A percentile compares a stretch with the other conserved stretches of the same genome.
These are phyloP conservation scores for Epirrita christyi DNA, from an alignment of 2,888 invertebrate species.

Conservation along the genomic window DNA sequence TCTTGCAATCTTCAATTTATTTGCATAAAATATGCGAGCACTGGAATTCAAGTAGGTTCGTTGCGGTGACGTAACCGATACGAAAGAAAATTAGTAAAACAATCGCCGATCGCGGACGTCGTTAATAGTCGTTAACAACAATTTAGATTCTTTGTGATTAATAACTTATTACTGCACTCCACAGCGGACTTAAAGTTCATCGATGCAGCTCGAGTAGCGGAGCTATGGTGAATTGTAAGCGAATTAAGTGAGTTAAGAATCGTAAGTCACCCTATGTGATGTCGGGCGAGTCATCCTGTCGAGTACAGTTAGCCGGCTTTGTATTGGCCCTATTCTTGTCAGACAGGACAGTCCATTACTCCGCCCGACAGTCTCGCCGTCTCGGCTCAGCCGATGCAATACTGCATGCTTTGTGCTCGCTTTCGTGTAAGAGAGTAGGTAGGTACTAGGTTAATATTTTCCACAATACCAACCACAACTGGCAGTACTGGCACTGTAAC, in stretches of 20 bases:
- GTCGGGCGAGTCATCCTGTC: slow-evolving; percentile 70
- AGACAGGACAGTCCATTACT: slow-evolving; percentile 65
- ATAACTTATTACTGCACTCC: slow-evolving; percentile 59
- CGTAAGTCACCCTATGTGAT: slow-evolving; percentile 62
- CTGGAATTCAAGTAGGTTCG: slow-evolving; percentile 68
- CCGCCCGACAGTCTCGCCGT: slow-evolving; percentile 34
- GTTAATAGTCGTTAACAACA: slow-evolving; percentile 69
- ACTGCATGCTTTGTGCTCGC: slow-evolving; percentile 58
- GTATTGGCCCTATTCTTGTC: slow-evolving; percentile 70
- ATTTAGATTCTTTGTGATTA: slow-evolving; percentile 70
- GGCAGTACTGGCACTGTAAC: slow-evolving; percentile 33
- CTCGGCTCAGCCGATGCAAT: slow-evolving; percentile 49
- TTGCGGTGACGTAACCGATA: slow-evolving; percentile 69
- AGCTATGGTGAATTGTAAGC: slow-evolving; percentile 34
- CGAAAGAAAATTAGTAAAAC: slow-evolving; percentile 75
- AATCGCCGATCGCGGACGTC: slow-evolving; percentile 67
- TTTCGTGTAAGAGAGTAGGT: slow-evolving; percentile 38
- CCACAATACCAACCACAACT: slow-evolving; percentile 30
- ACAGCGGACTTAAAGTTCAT: slow-evolving; percentile 40
- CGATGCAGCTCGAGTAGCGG: slow-evolving; percentile 50
- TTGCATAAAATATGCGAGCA: slow-evolving; percentile 74
- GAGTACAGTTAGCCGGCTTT: slow-evolving; percentile 72
- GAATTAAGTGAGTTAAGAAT: slow-evolving; percentile 43
- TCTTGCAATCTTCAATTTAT: slow-evolving; percentile 67
- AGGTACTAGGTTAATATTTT: slow-evolving; percentile 36